phyloP scores from a whole-genome alignment of 2,888 invertebrate species.

The Sesia bembeciformis region DNA sequence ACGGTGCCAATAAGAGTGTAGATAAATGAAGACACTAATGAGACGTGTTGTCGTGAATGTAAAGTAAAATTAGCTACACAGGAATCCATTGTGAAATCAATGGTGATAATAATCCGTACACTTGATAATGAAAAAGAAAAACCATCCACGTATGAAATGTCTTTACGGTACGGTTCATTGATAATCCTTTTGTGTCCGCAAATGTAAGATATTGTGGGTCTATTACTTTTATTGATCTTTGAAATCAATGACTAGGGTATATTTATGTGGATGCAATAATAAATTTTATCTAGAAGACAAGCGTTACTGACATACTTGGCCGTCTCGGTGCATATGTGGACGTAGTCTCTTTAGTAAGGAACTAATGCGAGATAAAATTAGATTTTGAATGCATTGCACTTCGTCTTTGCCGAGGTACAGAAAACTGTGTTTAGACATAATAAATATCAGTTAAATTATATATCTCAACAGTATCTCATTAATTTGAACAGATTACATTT shows the following conservation, averaged over 20 bases:
- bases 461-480: too few species aligned
- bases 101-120: slow-evolving; percentile 11
- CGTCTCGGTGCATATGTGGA: slow-evolving; percentile 47
- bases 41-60: slow-evolving; percentile 16
- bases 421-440: background rate
- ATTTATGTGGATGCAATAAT: background rate
- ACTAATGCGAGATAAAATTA: slow-evolving; percentile 30
- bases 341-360: slow-evolving; percentile 31
- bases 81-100: slow-evolving; percentile 25
- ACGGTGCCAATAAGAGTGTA: slow-evolving; percentile 40
- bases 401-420: slow-evolving; percentile 11
- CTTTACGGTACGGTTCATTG: background rate
- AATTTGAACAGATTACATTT: too few species aligned
- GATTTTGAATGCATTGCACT: slow-evolving; percentile 40
- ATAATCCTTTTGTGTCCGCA: background rate
- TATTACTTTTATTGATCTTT: background rate
- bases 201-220: background rate
- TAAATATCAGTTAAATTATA: too few species aligned
- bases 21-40: slow-evolving; percentile 55
- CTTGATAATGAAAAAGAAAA: slow-evolving; percentile 10
- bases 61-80: slow-evolving; percentile 34
- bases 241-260: too few species aligned
- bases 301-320: slow-evolving; percentile 45
- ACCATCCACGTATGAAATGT: slow-evolving; percentile 10
- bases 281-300: slow-evolving; percentile 18